Conservation (phyloP, 92 coral and sea anemone genomes). For the Muricea muricata region DNA sequence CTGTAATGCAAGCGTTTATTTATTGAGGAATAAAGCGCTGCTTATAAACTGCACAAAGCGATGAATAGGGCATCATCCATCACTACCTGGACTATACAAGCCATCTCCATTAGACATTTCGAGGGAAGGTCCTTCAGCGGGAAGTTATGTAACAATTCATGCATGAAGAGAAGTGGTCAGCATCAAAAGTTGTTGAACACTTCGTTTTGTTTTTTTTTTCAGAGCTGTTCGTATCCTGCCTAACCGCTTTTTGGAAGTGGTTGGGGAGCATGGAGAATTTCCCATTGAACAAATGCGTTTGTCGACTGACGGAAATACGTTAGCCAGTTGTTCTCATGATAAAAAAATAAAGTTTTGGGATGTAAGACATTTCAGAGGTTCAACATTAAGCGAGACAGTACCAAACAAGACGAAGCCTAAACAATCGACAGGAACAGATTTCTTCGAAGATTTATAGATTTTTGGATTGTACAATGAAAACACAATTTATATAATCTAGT, state of each 20-base stretch:
- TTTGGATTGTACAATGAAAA: not conserved
- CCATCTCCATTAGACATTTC: too few species aligned
- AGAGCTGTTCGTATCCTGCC: conserved; percentile 97
- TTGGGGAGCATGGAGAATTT: conserved; percentile 94
- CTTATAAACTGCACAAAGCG: too few species aligned
- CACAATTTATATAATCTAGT: too few species aligned
- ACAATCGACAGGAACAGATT: conserved; percentile 2
- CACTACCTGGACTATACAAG: too few species aligned
- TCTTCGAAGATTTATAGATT: conserved; percentile 40
- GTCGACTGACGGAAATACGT: conserved; percentile 77
- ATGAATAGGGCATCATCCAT: too few species aligned
- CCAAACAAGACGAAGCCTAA: not conserved
- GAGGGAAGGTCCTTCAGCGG: too few species aligned
- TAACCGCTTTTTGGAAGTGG: conserved; percentile 85
- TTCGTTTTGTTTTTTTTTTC: conserved; percentile 20
- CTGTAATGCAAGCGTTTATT: too few species aligned
- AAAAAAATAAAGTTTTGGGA: conserved; percentile 94
- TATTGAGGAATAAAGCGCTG: too few species aligned
- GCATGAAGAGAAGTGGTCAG: too few species aligned
- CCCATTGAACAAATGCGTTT: conserved; percentile 92
- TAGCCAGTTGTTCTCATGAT: conserved; percentile 98
- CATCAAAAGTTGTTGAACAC: not conserved
- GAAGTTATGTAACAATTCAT: too few species aligned
- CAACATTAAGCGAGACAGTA: conserved; percentile 58
- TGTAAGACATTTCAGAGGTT: conserved; percentile 73